Evolutionary conservation across 2,113 vertebrate species (phyloP), one percentile per base, ranked within the genome.

Genomic region (Nothoprocta pentlandii): DNA sequence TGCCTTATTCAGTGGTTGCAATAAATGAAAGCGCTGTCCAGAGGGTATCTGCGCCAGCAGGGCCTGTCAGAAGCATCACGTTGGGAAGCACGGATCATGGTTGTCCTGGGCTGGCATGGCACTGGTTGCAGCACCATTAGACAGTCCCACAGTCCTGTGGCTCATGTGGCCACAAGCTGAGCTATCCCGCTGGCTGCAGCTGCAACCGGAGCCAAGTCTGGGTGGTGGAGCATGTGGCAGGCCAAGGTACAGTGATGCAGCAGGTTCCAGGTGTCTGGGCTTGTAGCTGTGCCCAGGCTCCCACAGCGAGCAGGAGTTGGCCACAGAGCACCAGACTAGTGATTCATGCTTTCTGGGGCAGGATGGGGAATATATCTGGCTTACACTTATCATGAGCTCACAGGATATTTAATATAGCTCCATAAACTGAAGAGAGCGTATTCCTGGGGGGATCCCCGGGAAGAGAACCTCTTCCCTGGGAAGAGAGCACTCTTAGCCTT

Each of bases 51-150:
- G 58, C 16, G 80, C 23, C 20, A 6, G 1, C 36, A 64, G 82
- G 1, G 10, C 53, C 66, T 28, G 10, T 12, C 62, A 28, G 54
- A 23, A 70, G 53, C 0, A 1, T 71, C 70, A n/a, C 0, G 0
- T 11, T 1, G 6, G 30, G 20, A 32, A 32, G 47, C 6, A 75
- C 47, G 62, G 1, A 22, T 58, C 54, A 17, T 30, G 54, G 28
- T 15, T 32, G 54, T 32, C 28, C 49, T 44, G 68, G 61, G 51
- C 81, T 81, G 84, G 32, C 46, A 54, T 1, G 0, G 79, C 79
- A 80, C 61, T 1, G 23, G 46, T 63, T 59, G 47, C 1, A 4
- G 28, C 62, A 28, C 54, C 12, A 32, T 10, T 84, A 56, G 49
- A 49, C 32, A 22, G 32, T 19, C 66, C 59, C 5, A 12, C 10